A percentile compares a stretch with the other conserved stretches of the same genome.
These are phyloP conservation scores for Tribolium freemani DNA, from an alignment of 2,888 invertebrate genomes.

Conservation along the genomic window DNA sequence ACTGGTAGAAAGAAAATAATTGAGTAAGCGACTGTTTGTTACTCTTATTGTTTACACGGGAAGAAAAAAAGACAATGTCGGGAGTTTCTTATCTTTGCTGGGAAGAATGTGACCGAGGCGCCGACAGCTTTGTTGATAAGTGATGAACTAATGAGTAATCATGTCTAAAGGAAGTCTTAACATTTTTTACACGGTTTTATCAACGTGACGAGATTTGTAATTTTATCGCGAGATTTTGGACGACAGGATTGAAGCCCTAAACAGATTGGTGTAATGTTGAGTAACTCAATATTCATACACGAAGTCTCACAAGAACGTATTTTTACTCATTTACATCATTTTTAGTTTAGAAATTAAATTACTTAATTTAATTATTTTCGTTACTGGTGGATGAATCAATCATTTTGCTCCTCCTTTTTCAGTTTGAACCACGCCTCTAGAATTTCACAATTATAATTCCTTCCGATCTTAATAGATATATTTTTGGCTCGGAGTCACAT, in stretches of 20 bases:
- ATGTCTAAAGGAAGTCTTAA: not conserved
- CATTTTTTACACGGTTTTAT: not conserved
- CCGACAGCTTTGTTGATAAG: slow-evolving; percentile 9
- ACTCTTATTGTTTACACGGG: slow-evolving; percentile 1
- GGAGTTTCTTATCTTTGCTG: slow-evolving; percentile 10
- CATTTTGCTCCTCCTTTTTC: not conserved
- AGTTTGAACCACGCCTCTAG: not conserved
- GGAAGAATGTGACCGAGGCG: slow-evolving; percentile 22
- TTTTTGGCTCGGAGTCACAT: not conserved
- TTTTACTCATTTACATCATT: too few species aligned
- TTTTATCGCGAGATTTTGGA: too few species aligned
- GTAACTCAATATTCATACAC: too few species aligned
- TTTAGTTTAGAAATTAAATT: too few species aligned
- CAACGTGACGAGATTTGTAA: not conserved
- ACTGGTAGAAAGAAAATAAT: not conserved
- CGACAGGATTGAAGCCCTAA: too few species aligned
- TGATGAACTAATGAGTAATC: not conserved
- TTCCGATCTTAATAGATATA: not conserved
- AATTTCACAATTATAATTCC: not conserved
- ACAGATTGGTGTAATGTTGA: too few species aligned
- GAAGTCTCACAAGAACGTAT: too few species aligned
- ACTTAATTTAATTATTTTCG: not conserved
- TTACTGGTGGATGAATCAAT: not conserved
- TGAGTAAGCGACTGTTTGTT: slow-evolving; percentile 10
- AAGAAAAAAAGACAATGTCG: not conserved